Percentiles rank a stretch among this genome's conserved stretches.
These are phyloP conservation scores for Drosophila rellima DNA, from an alignment of 2,888 invertebrate genomes.

Conservation along the genomic window DNA sequence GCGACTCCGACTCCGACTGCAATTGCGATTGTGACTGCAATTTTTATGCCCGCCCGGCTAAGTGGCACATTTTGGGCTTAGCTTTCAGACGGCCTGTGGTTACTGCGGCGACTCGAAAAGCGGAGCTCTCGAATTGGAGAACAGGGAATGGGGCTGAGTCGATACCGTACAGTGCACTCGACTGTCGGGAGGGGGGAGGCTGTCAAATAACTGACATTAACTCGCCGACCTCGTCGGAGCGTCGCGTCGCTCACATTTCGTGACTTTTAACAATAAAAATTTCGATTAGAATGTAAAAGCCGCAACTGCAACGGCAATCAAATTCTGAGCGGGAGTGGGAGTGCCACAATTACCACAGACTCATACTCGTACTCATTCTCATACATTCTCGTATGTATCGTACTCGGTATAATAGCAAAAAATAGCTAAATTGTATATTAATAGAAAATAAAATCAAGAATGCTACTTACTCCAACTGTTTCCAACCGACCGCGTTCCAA, in stretches of 20 bases:
- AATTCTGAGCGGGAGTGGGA: slow-evolving; percentile 51
- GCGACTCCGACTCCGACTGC: slow-evolving; percentile 47
- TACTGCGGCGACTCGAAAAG: slow-evolving; percentile 38
- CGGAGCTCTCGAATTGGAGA: slow-evolving; percentile 9
- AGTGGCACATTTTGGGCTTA: slow-evolving; percentile 79
- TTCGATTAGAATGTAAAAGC: slow-evolving; percentile 81
- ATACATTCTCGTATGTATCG: neutral
- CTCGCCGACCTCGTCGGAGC: slow-evolving; percentile 39
- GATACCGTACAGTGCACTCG: slow-evolving; percentile 66
- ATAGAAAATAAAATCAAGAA: slow-evolving; percentile 77
- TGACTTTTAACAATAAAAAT: slow-evolving; percentile 78
- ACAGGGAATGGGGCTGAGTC: neutral
- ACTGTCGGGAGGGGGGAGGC: slow-evolving; percentile 63
- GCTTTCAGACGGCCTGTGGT: slow-evolving; percentile 72
- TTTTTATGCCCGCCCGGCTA: slow-evolving; percentile 74
- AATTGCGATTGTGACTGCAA: slow-evolving; percentile 49
- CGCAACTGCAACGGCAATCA: slow-evolving; percentile 68
- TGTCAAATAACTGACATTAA: slow-evolving; percentile 81
- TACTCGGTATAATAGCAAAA: slow-evolving; percentile 56
- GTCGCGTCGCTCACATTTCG: slow-evolving; percentile 68
- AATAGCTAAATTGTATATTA: slow-evolving; percentile 75
- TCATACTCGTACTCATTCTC: neutral
- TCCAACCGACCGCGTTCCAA: neutral
- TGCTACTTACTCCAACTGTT: slow-evolving; percentile 33
- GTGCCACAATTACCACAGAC: slow-evolving; percentile 39